These are phyloP conservation scores for Temnopleurus reevesii DNA, from an alignment of 53 echinoderm and acorn worm species.

Conservation along the genomic window DNA sequence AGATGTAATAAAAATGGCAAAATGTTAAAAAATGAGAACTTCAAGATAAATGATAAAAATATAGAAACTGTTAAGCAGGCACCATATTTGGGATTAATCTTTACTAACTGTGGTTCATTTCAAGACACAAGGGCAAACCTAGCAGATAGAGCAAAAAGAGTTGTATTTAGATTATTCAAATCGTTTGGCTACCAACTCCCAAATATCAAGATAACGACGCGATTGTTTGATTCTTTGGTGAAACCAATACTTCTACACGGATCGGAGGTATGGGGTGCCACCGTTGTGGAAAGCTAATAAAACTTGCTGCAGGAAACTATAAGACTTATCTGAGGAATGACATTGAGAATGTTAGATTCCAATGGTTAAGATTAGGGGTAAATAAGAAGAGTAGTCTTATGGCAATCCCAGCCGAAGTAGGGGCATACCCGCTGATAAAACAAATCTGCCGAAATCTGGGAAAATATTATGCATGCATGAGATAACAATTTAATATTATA, in stretches of 20 bases:
- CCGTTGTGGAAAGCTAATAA: no score
- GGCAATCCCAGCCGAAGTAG: neutral
- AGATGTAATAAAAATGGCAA: neutral
- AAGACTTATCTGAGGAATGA: no score
- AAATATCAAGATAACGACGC: neutral
- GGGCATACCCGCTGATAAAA: neutral
- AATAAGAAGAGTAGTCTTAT: neutral
- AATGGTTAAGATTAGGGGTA: neutral
- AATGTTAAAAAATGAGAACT: neutral
- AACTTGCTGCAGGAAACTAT: no score
- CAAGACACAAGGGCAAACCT: neutral
- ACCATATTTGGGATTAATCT: neutral
- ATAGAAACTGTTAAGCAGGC: neutral
- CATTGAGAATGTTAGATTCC: neutral
- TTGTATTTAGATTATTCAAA: neutral
- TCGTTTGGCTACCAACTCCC: neutral
- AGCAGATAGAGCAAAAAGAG: neutral
- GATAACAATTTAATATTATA: no score
- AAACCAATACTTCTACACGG: no score
- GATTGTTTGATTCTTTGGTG: neutral
- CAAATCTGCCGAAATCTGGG: neutral
- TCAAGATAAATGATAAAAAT: neutral
- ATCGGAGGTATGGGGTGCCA: no score
- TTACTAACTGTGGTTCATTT: neutral
- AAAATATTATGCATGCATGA: neutral